Evolutionary conservation across 2,888 invertebrate species (phyloP).

Genomic region (Oxystoma pomonae): DNA sequence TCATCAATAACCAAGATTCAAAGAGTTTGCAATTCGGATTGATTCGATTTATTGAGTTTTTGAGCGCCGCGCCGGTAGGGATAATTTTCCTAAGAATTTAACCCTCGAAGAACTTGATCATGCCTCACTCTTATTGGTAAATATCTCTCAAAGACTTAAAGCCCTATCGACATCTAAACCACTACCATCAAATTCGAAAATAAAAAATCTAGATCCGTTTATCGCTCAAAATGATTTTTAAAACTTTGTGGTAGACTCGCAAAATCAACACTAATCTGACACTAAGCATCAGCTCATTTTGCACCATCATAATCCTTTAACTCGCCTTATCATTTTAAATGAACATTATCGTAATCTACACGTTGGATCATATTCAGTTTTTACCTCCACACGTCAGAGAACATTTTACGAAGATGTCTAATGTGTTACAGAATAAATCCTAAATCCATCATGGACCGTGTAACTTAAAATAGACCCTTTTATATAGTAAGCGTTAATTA

Average conservation of each 20-base stretch:
- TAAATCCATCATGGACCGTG: slow-evolving; percentile 1
- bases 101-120: slow-evolving; percentile 5
- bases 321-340: slow-evolving; percentile 11
- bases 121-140: slow-evolving; percentile 1
- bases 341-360: slow-evolving; percentile 18
- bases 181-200: too few species aligned
- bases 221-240: too few species aligned
- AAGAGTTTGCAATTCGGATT: neutral
- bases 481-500: slow-evolving; percentile 17
- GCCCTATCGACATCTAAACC: too few species aligned
- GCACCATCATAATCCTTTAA: slow-evolving; percentile 13
- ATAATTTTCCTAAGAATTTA: slow-evolving; percentile 4
- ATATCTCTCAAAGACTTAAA: slow-evolving; percentile 7
- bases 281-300: too few species aligned
- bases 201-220: too few species aligned
- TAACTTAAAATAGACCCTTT: slow-evolving; percentile 17
- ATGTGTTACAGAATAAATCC: slow-evolving; percentile 17
- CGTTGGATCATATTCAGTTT: slow-evolving; percentile 17
- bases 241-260: too few species aligned
- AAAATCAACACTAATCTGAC: too few species aligned
- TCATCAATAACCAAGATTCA: neutral
- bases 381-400: slow-evolving; percentile 10
- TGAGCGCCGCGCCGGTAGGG: neutral
- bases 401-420: slow-evolving; percentile 10
- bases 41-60: neutral